Percentiles rank a stretch among this genome's conserved stretches.
These are phyloP conservation scores for Agrilus biguttatus DNA, from an alignment of 2,888 invertebrate genomes.

Conservation along the genomic window DNA sequence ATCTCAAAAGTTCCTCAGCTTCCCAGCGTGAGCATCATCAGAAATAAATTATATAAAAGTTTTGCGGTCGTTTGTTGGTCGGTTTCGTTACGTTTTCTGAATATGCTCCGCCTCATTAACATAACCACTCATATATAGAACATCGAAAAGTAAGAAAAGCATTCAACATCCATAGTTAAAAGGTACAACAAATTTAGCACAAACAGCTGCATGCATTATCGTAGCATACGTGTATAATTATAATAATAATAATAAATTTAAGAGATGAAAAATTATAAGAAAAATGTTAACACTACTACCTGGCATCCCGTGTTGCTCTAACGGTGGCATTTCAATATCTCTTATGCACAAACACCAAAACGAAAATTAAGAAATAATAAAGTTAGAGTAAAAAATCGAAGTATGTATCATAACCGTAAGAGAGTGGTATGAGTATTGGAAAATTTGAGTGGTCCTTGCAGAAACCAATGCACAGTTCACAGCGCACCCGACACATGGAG, in stretches of 20 bases:
- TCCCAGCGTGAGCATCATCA: constrained; percentile 22
- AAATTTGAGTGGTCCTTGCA: constrained; percentile 73
- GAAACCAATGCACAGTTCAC: constrained; percentile 36
- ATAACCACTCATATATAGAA: constrained; percentile 31
- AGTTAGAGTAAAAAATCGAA: constrained; percentile 15
- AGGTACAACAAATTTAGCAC: constrained; percentile 15
- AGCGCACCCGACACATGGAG: constrained; percentile 32
- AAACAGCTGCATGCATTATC: constrained; percentile 24
- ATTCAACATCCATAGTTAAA: constrained; percentile 28
- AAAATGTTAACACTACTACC: constrained; percentile 17
- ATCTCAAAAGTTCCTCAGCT: constrained; percentile 84
- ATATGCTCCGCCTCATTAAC: constrained; percentile 18
- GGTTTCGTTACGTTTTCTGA: constrained; percentile 10
- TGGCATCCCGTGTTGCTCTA: constrained; percentile 16
- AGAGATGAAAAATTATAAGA: constrained; percentile 11
- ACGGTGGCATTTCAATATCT: constrained; percentile 14
- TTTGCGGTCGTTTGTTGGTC: neutral
- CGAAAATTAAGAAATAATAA: constrained; percentile 8
- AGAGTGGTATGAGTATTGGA: constrained; percentile 39
- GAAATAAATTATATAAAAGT: constrained; percentile 3
- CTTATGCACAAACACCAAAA: constrained; percentile 7
- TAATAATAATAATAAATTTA: constrained; percentile 15
- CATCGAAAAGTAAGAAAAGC: constrained; percentile 22
- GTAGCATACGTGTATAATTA: constrained; percentile 16
- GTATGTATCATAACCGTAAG: constrained; percentile 23